Conservation (phyloP, 1,140 invertebrate genomes). For the Ectropis grisescens region DNA sequence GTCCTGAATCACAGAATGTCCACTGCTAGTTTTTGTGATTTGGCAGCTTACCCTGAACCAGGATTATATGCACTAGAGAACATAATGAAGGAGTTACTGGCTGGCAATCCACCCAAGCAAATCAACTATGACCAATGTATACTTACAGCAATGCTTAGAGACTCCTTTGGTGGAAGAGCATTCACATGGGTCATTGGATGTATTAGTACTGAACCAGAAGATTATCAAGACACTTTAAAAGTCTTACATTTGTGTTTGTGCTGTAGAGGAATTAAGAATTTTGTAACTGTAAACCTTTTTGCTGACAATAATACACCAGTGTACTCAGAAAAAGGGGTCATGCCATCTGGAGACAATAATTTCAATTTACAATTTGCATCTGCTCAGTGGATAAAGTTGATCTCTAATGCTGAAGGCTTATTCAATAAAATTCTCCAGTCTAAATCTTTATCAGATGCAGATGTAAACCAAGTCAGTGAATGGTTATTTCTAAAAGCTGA, state of each 20-base stretch:
- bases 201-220: slow-evolving; percentile 73
- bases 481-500: slow-evolving; percentile 89
- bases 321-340: slow-evolving; percentile 57
- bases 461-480: slow-evolving; percentile 84
- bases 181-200: slow-evolving; percentile 77
- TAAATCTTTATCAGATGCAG: slow-evolving; percentile 75
- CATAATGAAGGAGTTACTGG: slow-evolving; percentile 73
- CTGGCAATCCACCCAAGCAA: slow-evolving; percentile 69
- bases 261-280: slow-evolving; percentile 75
- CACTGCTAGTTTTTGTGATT: slow-evolving; percentile 78
- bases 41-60: slow-evolving; percentile 74
- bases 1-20: slow-evolving; percentile 72
- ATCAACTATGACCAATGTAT: slow-evolving; percentile 76
- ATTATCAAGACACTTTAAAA: slow-evolving; percentile 74
- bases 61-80: slow-evolving; percentile 74
- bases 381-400: slow-evolving; percentile 84
- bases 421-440: slow-evolving; percentile 77
- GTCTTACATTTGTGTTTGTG: slow-evolving; percentile 74
- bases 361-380: slow-evolving; percentile 85
- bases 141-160: slow-evolving; percentile 75
- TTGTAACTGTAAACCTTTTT: slow-evolving; percentile 77
- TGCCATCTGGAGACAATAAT: slow-evolving; percentile 54
- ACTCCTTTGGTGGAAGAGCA: slow-evolving; percentile 78
- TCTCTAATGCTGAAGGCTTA: slow-evolving; percentile 86
- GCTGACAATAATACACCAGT: slow-evolving; percentile 74